Conservation (phyloP, 37 sponge, comb jelly and placozoan genomes). For the Geodia barretti region DNA sequence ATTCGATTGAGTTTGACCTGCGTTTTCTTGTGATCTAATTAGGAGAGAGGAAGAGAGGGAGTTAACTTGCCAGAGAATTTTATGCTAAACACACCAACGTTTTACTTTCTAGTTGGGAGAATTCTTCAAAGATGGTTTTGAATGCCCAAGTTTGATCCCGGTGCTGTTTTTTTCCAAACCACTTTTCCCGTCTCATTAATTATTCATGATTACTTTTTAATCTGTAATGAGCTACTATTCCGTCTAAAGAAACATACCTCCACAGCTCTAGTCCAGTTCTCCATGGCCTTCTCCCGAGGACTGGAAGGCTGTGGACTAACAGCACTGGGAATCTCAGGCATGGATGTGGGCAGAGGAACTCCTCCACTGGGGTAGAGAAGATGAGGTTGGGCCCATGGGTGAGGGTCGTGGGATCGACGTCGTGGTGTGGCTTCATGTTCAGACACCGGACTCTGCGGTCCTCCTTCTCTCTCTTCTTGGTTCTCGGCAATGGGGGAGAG, state of each 20-base stretch:
- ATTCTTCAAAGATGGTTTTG: no score
- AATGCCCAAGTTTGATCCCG: no score
- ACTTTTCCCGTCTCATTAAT: neutral
- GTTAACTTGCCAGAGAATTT: no score
- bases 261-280: neutral
- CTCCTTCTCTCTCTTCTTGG: constrained; percentile 11
- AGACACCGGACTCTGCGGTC: neutral
- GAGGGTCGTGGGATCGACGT: neutral
- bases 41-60: no score
- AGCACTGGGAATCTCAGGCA: neutral
- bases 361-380: neutral
- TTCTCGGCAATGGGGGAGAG: no score
- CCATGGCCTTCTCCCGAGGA: neutral
- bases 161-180: neutral
- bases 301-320: neutral
- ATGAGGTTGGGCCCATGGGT: no score
- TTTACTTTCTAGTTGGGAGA: neutral
- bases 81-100: neutral
- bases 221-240: neutral
- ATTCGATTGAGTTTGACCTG: no score
- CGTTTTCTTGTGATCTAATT: no score
- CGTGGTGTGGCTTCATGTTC: neutral
- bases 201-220: neutral
- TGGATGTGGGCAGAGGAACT: neutral
- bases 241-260: no score